phyloP scores from a whole-genome alignment of 2,797 vertebrate species.

The Huso huso region DNA sequence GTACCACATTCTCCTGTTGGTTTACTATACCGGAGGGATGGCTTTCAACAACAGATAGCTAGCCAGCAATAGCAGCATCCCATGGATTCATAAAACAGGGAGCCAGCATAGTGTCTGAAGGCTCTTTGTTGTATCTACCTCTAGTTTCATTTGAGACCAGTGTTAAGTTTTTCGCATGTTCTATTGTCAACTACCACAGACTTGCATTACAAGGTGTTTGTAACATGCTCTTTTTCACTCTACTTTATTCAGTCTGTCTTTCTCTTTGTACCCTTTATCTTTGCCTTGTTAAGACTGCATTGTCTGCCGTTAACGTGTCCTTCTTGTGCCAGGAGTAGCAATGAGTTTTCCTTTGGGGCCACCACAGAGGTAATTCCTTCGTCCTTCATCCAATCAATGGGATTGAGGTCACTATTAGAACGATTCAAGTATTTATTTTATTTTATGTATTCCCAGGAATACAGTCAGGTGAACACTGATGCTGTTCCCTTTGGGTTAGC shows the following conservation, averaged over 20 bases:
- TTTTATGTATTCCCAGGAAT: slow-evolving; percentile 37
- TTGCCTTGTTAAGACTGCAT: slow-evolving; percentile 22
- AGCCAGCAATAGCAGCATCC: too few species aligned
- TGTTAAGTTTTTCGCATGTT: slow-evolving; percentile 15
- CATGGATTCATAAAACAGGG: too few species aligned
- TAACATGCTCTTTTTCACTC: slow-evolving; percentile 16
- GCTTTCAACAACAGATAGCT: too few species aligned
- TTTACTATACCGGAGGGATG: too few species aligned
- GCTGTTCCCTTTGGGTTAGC: too few species aligned
- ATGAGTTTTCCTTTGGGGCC: slow-evolving; percentile 41
- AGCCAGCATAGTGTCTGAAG: slow-evolving; percentile 13
- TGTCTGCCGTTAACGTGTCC: slow-evolving; percentile 33
- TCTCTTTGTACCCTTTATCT: slow-evolving; percentile 19
- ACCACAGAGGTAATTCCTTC: slow-evolving; percentile 48
- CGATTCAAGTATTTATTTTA: slow-evolving; percentile 37
- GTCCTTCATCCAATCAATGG: slow-evolving; percentile 59
- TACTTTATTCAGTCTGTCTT: slow-evolving; percentile 14
- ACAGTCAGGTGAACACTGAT: too few species aligned
- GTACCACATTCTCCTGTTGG: too few species aligned
- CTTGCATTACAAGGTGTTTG: slow-evolving; percentile 5
- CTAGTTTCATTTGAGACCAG: slow-evolving; percentile 16
- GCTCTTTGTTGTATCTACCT: slow-evolving; percentile 21
- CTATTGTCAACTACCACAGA: slow-evolving; percentile 20
- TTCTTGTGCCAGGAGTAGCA: slow-evolving; percentile 34
- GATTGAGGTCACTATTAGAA: slow-evolving; percentile 37